These are phyloP conservation scores for Portunus trituberculatus DNA, from an alignment of 1,140 invertebrate species.

Conservation along the genomic window DNA sequence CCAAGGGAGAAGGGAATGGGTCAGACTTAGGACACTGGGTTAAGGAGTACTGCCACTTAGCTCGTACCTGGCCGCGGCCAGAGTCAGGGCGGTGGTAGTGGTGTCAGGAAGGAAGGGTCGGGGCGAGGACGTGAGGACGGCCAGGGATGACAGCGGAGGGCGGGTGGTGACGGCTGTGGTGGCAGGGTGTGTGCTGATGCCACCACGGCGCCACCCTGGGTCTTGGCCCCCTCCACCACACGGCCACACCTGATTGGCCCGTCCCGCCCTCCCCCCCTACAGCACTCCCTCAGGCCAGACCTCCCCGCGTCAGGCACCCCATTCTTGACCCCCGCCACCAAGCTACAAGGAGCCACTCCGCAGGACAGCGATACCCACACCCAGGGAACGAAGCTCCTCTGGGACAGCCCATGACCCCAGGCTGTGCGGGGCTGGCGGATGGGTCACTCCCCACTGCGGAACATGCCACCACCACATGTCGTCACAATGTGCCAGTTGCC, in stretches of 20 bases:
- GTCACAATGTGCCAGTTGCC: constrained; percentile 55
- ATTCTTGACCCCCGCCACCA: background rate
- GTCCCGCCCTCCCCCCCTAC: background rate
- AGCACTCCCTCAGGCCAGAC: background rate
- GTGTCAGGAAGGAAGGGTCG: background rate
- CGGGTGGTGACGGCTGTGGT: constrained; percentile 56
- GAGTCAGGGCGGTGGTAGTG: background rate
- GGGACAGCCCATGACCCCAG: background rate
- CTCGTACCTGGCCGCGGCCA: constrained; percentile 45
- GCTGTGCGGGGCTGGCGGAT: background rate
- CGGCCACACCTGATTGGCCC: constrained; percentile 66
- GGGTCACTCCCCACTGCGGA: constrained; percentile 14
- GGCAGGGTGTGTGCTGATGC: constrained; percentile 54
- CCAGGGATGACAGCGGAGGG: constrained; percentile 20
- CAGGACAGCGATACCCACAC: background rate
- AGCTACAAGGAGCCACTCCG: background rate
- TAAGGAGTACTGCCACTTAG: background rate
- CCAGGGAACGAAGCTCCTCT: background rate
- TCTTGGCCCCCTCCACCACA: constrained; percentile 57
- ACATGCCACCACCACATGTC: constrained; percentile 46
- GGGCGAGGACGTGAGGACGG: background rate
- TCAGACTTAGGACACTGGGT: background rate
- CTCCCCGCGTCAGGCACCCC: background rate
- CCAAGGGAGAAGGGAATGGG: background rate
- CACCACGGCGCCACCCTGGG: constrained; percentile 58